Evolutionary conservation across 2,797 vertebrate species (phyloP).

Genomic region (Ctenochaetus hawaiiensis): DNA sequence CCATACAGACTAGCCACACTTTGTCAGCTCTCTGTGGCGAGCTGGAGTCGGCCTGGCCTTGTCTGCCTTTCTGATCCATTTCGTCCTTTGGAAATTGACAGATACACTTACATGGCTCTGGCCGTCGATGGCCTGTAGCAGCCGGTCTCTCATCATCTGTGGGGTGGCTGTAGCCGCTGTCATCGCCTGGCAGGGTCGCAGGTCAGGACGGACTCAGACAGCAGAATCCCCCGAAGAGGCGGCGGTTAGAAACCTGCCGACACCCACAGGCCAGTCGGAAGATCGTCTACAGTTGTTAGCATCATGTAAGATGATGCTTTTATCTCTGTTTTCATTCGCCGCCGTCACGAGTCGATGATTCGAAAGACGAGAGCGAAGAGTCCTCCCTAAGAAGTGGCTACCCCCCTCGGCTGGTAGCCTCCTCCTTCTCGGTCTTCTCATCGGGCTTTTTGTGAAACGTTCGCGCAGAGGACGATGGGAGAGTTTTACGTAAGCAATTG

Average conservation of each 20-base stretch:
- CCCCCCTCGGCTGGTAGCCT: slow-evolving; percentile 70
- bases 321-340: slow-evolving; percentile 30
- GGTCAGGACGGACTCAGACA: slow-evolving; percentile 79
- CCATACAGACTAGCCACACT: slow-evolving; percentile 18
- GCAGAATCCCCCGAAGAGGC: slow-evolving; percentile 67
- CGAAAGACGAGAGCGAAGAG: neutral
- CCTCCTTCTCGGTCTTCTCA: slow-evolving; percentile 56
- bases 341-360: slow-evolving; percentile 7
- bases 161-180: slow-evolving; percentile 93
- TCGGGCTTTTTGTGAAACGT: slow-evolving; percentile 71
- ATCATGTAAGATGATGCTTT: slow-evolving; percentile 65
- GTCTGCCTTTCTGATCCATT: neutral
- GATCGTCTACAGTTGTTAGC: slow-evolving; percentile 21
- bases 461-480: slow-evolving; percentile 69
- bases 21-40: slow-evolving; percentile 3
- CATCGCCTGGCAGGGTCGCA: slow-evolving; percentile 89
- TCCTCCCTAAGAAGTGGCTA: slow-evolving; percentile 54
- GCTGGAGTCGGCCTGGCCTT: slow-evolving; percentile 16
- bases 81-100: neutral
- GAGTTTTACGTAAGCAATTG: slow-evolving; percentile 47
- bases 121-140: slow-evolving; percentile 94
- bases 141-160: slow-evolving; percentile 95
- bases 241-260: slow-evolving; percentile 60
- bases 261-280: slow-evolving; percentile 64
- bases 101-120: slow-evolving; percentile 92